Evolutionary conservation across 2,113 vertebrate genomes (phyloP).

Genomic region (Gorsachius goisagi): DNA sequence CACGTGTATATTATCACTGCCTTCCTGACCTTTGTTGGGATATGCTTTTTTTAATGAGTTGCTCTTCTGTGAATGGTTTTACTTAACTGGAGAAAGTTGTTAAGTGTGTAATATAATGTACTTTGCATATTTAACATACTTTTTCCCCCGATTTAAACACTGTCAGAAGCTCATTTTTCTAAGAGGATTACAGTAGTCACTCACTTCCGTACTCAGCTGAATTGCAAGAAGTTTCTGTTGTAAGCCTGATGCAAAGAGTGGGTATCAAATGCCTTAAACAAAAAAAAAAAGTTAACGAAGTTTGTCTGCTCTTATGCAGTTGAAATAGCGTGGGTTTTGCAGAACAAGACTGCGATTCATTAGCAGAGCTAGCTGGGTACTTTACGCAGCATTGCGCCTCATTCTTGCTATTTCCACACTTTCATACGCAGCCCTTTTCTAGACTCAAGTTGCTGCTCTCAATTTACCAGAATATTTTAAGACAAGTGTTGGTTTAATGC

Average conservation of each 20-base stretch:
- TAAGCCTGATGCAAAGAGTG: not conserved
- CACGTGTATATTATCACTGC: not conserved
- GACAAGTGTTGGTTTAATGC: slow-evolving; percentile 67
- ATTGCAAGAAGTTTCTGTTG: not conserved
- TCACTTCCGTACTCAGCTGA: not conserved
- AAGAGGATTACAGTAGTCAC: not conserved
- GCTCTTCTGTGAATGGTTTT: not conserved
- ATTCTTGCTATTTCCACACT: slow-evolving; percentile 14
- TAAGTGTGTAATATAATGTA: not conserved
- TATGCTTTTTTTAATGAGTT: not conserved
- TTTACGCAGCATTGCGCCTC: not conserved
- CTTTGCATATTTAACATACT: not conserved
- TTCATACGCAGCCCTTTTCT: not conserved
- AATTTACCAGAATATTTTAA: not conserved
- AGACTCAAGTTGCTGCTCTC: slow-evolving; percentile 27
- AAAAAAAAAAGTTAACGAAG: not conserved
- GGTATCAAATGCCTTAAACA: not conserved
- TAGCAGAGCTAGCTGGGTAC: not conserved
- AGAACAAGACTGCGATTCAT: not conserved
- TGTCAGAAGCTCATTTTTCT: not conserved
- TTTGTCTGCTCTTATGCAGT: not conserved
- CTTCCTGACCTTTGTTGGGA: not conserved
- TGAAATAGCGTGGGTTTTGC: not conserved
- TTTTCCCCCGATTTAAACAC: not conserved
- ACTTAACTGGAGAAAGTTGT: not conserved